A percentile compares a stretch with the other conserved stretches of the same genome.
Conservation (phyloP, 2,888 invertebrate species). For the Polydrusus tereticollis region DNA sequence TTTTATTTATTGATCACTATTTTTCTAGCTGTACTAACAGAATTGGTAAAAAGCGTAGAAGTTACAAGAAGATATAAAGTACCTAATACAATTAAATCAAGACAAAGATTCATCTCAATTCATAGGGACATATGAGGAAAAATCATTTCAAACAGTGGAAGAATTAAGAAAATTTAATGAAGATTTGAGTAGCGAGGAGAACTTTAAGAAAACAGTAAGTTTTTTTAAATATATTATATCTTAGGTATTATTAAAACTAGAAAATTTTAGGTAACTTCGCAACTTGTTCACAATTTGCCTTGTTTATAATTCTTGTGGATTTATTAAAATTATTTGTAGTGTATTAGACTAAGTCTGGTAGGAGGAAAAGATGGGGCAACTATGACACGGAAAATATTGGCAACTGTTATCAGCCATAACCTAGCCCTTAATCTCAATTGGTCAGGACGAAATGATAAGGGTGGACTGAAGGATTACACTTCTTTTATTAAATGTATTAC, state of each 20-base stretch:
- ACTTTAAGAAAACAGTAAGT: background rate
- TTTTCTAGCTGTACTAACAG: background rate
- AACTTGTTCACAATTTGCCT: too few species aligned
- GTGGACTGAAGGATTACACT: background rate
- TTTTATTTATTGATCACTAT: background rate
- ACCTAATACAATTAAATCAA: background rate
- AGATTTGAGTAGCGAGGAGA: background rate
- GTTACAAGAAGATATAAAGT: background rate
- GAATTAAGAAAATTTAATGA: background rate
- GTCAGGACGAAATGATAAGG: background rate
- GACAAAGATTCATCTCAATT: background rate
- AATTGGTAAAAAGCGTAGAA: background rate
- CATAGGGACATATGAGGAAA: background rate
- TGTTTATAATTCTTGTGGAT: background rate
- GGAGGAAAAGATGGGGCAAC: background rate
- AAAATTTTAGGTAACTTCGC: too few species aligned
- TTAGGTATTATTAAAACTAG: too few species aligned
- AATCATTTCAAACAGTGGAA: background rate
- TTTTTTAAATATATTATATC: background rate
- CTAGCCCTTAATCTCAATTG: background rate
- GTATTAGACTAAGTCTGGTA: background rate
- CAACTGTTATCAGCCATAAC: background rate
- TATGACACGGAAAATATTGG: background rate
- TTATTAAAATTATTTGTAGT: background rate
- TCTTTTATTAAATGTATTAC: background rate